Conservation (phyloP, 2,797 vertebrate genomes). For the Labroides dimidiatus region DNA sequence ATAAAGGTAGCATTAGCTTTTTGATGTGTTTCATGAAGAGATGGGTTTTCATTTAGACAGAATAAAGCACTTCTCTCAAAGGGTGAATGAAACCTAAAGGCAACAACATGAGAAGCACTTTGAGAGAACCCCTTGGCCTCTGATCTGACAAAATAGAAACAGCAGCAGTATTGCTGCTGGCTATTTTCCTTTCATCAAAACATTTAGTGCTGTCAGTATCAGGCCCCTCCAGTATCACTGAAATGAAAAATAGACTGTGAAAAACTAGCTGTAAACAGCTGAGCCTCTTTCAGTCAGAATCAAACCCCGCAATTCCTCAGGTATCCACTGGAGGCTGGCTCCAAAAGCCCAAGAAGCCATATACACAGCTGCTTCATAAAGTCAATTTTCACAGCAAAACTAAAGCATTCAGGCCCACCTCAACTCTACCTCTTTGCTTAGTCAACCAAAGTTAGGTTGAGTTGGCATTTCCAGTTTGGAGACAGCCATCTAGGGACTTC, state of each 20-base stretch:
- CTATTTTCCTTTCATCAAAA: slow-evolving; percentile 18
- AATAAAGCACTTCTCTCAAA: not conserved
- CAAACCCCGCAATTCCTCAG: too few relatives aligned
- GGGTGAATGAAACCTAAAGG: slow-evolving; percentile 2
- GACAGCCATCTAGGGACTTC: too few relatives aligned
- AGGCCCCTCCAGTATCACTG: not conserved
- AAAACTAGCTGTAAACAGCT: not conserved
- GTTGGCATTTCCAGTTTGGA: too few relatives aligned
- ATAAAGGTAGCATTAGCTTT: not conserved
- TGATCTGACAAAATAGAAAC: slow-evolving; percentile 18
- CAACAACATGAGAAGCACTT: slow-evolving; percentile 21
- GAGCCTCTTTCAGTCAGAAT: not conserved
- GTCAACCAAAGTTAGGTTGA: too few relatives aligned
- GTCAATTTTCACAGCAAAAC: too few relatives aligned
- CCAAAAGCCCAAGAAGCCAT: too few relatives aligned
- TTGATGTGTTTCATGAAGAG: not conserved
- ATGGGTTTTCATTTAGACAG: not conserved
- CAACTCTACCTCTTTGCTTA: too few relatives aligned
- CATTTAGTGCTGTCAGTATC: slow-evolving; percentile 11
- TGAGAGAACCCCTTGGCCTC: not conserved
- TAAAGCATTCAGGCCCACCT: too few relatives aligned
- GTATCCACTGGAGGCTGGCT: too few relatives aligned
- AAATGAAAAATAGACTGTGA: slow-evolving; percentile 12
- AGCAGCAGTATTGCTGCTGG: slow-evolving; percentile 4
- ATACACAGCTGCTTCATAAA: too few relatives aligned